Evolutionary conservation across 2,113 vertebrate species (phyloP).

Genomic region (Fregata magnificens): DNA sequence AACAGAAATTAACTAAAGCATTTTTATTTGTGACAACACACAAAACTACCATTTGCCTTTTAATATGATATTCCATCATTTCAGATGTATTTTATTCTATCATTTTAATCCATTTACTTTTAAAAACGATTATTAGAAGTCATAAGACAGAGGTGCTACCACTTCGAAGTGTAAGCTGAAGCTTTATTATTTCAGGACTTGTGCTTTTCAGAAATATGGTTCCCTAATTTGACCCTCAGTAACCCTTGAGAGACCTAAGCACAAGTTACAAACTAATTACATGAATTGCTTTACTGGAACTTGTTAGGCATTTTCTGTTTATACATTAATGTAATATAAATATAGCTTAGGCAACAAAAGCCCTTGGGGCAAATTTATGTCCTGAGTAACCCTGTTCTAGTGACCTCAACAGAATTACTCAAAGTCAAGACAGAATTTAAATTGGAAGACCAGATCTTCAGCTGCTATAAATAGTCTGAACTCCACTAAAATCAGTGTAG

Average conservation of each 20-base stretch:
- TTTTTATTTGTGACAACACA: background rate
- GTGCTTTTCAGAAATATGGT: conserved; percentile 4
- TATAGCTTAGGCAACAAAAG: conserved; percentile 46
- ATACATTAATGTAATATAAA: conserved; percentile 64
- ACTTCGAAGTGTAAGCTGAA: background rate
- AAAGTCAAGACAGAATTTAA: conserved; percentile 66
- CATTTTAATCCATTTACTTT: background rate
- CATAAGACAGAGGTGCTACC: background rate
- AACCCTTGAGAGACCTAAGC: conserved; percentile 19
- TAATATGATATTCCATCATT: background rate
- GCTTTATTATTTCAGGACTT: background rate
- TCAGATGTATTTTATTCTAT: background rate
- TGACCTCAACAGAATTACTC: conserved; percentile 60
- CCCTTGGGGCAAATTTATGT: conserved; percentile 59
- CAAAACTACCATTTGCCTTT: background rate
- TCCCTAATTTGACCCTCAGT: conserved; percentile 32
- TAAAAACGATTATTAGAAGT: background rate
- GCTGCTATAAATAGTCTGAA: background rate
- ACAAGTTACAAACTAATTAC: conserved; percentile 49
- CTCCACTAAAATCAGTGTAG: background rate
- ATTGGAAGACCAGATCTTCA: conserved; percentile 40
- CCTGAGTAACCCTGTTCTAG: conserved; percentile 48
- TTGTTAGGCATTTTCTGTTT: conserved; percentile 56
- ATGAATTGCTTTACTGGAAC: conserved; percentile 30
- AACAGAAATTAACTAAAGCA: background rate